phyloP scores from a whole-genome alignment of 1,140 invertebrate species.

The Eueides isabella region DNA sequence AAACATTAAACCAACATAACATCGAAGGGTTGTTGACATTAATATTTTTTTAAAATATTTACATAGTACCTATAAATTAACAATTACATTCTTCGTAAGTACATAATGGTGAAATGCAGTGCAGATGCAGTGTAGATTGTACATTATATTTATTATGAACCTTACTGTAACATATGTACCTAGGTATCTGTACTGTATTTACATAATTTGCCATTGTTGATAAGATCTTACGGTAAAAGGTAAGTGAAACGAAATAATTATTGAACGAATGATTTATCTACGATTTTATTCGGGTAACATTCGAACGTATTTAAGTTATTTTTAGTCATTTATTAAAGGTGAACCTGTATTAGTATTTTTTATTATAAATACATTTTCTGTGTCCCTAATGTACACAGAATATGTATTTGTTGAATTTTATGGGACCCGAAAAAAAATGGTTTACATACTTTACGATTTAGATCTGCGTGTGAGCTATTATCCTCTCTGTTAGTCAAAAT shows the following conservation, averaged over 20 bases:
- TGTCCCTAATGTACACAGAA: too few relatives aligned
- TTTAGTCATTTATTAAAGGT: not conserved
- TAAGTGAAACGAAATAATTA: not conserved
- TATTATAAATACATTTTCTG: too few relatives aligned
- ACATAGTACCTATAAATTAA: conserved; percentile 36
- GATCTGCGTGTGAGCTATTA: too few relatives aligned
- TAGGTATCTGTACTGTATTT: not conserved
- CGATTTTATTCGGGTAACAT: not conserved
- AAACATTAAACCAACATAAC: not conserved
- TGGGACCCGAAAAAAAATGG: too few relatives aligned
- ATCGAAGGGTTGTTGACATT: conserved; percentile 23
- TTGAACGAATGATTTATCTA: not conserved
- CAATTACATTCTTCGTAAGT: conserved; percentile 12
- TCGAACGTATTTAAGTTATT: not conserved
- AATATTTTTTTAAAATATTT: conserved; percentile 28
- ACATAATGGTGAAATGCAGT: not conserved
- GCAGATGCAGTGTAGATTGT: too few relatives aligned
- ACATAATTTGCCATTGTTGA: not conserved
- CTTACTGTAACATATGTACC: not conserved
- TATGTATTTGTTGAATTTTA: too few relatives aligned
- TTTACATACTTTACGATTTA: too few relatives aligned
- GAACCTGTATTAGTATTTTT: too few relatives aligned
- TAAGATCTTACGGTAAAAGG: not conserved
- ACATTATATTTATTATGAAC: not conserved
- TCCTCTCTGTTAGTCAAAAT: too few relatives aligned